Base-by-base conservation (phyloP, 2,888 invertebrate genomes). In the Erebia palarica region DNA sequence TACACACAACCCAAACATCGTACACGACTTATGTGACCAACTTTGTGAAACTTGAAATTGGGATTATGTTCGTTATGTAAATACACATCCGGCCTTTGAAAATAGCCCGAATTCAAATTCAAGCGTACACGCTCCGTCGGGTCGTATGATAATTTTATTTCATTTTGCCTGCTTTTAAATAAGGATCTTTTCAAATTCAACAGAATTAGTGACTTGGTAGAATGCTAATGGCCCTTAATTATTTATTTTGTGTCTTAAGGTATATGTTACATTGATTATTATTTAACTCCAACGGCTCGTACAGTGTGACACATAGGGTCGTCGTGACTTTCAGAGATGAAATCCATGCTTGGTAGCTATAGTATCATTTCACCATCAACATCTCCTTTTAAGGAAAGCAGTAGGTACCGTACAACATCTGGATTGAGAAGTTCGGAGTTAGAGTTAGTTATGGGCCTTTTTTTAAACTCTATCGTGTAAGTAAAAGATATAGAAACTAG, bases 21-120 rank as follows among this genome's bases (percentile, higher is more conserved):
- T 55, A 49, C 42, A 61, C 57, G 69, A 49, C 57, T 42, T 47
- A 47, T 72, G 69, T 72, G 69, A 73, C 69, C 60, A 69, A 69
- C 66, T 73, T 69, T 72, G 63, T 51, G 60, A 69, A 71, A 72
- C 65, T 69, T 69, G 63, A 66, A 71, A 69, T 68, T 68, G 68
- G 68, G 64, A 68, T 68, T 71, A 65, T 68, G 68, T 49, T 21
- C 60, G 68, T 71, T 49, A 57, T 73, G 57, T 49, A 70, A 68
- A 69, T 69, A 64, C 59, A 61, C 21, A 65, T 64, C 57, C 47
- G 16, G 73, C n/a, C 61, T 61, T 68, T 61, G 59, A 59, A 27
- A 49, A 59, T 57, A 44, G 67, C 58, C 44, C 49, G 18, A 59
- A 59, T 59, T 67, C 47, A 59, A 57, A 66, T 67, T 49, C 67